Percentiles rank a stretch among this genome's conserved stretches.
Conservation (phyloP, 2,888 invertebrate species). For the Megalurothrips usitatus region DNA sequence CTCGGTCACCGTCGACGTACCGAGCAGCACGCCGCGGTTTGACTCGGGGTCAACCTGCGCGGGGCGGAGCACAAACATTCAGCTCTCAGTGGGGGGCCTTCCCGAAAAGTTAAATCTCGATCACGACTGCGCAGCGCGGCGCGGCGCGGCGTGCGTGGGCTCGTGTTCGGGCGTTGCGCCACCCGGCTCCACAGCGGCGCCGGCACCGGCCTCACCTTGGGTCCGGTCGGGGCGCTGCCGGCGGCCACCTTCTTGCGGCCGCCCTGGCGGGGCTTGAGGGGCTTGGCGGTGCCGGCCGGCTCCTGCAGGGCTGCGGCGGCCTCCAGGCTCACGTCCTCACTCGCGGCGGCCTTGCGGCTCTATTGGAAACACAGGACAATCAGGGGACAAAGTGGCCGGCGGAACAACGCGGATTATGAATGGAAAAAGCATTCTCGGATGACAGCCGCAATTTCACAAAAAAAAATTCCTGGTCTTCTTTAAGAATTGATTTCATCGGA, state of each 20-base stretch:
- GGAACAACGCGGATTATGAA: too few relatives aligned
- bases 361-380: not conserved
- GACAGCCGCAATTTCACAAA: too few relatives aligned
- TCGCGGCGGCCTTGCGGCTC: not conserved
- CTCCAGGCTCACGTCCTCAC: not conserved
- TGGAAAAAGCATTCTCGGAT: too few relatives aligned
- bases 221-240: not conserved
- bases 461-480: too few relatives aligned
- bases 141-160: too few relatives aligned
- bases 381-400: too few relatives aligned
- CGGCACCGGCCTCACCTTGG: not conserved
- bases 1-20: not conserved
- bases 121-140: too few relatives aligned
- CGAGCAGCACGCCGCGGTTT: not conserved
- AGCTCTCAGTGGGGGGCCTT: too few relatives aligned
- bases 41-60: not conserved
- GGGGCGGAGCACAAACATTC: not conserved
- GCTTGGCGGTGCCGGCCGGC: conserved; percentile 14
- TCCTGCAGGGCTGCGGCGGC: not conserved
- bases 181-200: too few relatives aligned
- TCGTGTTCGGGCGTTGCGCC: too few relatives aligned
- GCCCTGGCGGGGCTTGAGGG: conserved; percentile 8
- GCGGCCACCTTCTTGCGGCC: conserved; percentile 13
- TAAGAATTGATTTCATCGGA: too few relatives aligned
- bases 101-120: too few relatives aligned